Evolutionary conservation across 1,140 invertebrate genomes (phyloP), one percentile per base, ranked within the genome.

Genomic region (Drosophila persimilis): DNA sequence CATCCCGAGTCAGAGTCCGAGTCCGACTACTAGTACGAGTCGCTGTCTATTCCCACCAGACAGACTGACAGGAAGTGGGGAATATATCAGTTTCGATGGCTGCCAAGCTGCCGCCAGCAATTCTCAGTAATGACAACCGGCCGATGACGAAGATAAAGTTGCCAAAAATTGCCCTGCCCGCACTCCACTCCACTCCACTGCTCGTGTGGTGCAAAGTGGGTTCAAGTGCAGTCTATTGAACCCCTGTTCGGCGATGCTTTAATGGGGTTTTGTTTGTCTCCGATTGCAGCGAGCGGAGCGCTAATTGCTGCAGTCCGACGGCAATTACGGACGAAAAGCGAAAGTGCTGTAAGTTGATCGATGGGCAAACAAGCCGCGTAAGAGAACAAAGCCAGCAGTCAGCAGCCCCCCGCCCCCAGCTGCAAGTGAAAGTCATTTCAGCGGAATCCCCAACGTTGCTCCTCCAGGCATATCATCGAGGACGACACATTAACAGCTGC

Each of bases 281-380:
- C 50, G 17, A 17, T 58, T 58, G 71, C 53, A 66, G 56, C 71
- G 35, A 39, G 35, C 11, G 4, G 15, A 64, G 22, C 59, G 57
- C 69, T 86, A 86, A 85, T 85, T 85, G 81, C 81, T 55, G 50
- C 55, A 51, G 58, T 39, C 52, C 20, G 51, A 17, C 52, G 50
- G 45, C 52, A 52, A 70, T 74, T 74, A 54, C 11, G 11, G 35
- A 52, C 53, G 8, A 48, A 55, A 66, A 63, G 63, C 51, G 73
- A 85, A 86, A 86, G 81, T 86, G 73, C 81, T 85, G 81, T 64
- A 86, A 85, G 65, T 77, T 81, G 81, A 86, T 80, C 77, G 69
- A 81, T 86, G 62, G 15, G 29, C 60, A 81, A 79, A 70, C 60
- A 66, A 57, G 20, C 7, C n/a, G 31, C 31, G 31, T 31, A 7